Evolutionary conservation across 2,113 vertebrate genomes (phyloP), one percentile per base, ranked within the genome.

Genomic region (Montifringilla adamsi): DNA sequence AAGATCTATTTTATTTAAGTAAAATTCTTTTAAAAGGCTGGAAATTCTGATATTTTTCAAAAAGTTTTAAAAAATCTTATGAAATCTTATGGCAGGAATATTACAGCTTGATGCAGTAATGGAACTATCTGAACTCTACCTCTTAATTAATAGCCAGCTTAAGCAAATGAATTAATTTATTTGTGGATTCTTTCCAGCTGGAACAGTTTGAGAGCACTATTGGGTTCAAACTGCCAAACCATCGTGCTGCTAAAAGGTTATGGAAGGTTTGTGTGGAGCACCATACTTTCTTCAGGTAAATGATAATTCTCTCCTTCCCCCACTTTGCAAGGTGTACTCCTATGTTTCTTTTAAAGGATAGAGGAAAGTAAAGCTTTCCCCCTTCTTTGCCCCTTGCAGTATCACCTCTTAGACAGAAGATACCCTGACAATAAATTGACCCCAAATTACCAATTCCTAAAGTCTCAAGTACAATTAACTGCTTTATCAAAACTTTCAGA

Each of bases 201-300:
- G 99, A 99, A 97, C 99, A 99, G 97, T 99, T 99, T 96, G 99
- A 99, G 97, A 99, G 99, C 95, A 99, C 99, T 31, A 99, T 99
- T 96, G 99, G 99, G 67, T 99, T 99, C 96, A 99, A 99, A 96
- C 97, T 99, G 81, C 98, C 99, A 96, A 99, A 99, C 94, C 99
- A 99, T 90, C 98, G 99, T 21, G 98, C 99, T 46, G 99, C 99
- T 55, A 99, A 99, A 97, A 98, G 98, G 89, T 98, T 99, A 92
- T 99, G 99, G 99, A 99, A 99, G 91, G 99, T 99, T 84, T 99
- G 99, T 31, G 99, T 99, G 97, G 99, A 99, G 85, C 99, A 99
- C 95, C 99, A 99, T 97, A 99, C 99, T 92, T 99, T 99, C 96
- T 99, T 99, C 98, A 99, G 99, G 99, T 99, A 98, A 96, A 49